Evolutionary conservation across 2,797 vertebrate species (phyloP), one percentile per base, ranked within the genome.

Genomic region (Mormyrops boulengeri): DNA sequence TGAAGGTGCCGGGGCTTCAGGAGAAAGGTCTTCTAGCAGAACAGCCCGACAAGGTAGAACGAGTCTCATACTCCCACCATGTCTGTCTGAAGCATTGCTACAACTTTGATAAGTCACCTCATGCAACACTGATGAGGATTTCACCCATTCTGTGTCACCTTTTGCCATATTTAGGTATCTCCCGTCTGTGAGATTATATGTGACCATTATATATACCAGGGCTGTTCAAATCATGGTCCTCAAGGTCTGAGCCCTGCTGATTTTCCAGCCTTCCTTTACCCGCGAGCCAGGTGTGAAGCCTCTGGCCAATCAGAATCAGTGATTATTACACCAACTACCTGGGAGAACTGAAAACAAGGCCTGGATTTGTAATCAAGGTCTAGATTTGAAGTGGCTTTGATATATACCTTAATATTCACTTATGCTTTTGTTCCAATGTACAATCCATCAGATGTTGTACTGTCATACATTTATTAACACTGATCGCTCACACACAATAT

Each of bases 1-100:
- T 95, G 90, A 95, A 95, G 92, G 94, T 95, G 0, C 96, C 97
- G 93, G 95, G 97, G 89, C 96, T 89, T 47, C 22, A 50, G 49
- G 89, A 87, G 34, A 89, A 53, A 22, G 89, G 62, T 1, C 60
- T 41, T n/a, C 49, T 41, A 47, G 38, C 85, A 22, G 60, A 89
- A 26, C 17, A 30, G 26, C 60, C 49, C 2, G 60, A 89, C 30
- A 55, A 89, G 89, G 89, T 89, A 53, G 52, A 30, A 14, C 1
- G 7, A 38, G 14, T 57, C 3, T 87, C 50, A 17, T 12, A 2
- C 19, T 26, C 73, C 73, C 4, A 26, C 47, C 38, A 44, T 4
- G 4, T 80, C 73, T 8, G 4, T 69, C 66, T 34, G 77, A 82
- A 17, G 34, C 77, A 47, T 14, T 2, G n/a, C 2, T 11, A 17